Evolutionary conservation across 2,888 invertebrate species (phyloP).

Genomic region (Furcula furcula): DNA sequence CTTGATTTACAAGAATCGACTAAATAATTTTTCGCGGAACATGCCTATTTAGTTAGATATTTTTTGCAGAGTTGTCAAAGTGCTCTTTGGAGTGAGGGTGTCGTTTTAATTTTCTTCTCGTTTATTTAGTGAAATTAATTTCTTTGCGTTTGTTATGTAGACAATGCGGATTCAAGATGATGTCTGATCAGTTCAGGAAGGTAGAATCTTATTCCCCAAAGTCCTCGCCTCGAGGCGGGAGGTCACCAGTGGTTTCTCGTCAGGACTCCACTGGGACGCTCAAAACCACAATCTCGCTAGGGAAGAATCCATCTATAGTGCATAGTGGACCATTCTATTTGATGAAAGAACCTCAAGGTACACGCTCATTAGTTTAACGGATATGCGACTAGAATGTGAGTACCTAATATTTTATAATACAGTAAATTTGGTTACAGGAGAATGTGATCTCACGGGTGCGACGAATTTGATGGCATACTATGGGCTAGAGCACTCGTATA

Average conservation of each 20-base stretch:
- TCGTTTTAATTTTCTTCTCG: slow-evolving; percentile 61
- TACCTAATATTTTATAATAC: not conserved
- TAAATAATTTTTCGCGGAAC: not conserved
- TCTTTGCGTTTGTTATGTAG: slow-evolving; percentile 62
- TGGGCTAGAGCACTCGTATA: slow-evolving; percentile 98
- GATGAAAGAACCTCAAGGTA: slow-evolving; percentile 97
- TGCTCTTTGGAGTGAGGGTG: slow-evolving; percentile 39
- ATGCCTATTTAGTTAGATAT: slow-evolving; percentile 4
- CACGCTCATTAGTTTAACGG: slow-evolving; percentile 3
- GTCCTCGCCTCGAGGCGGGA: slow-evolving; percentile 95
- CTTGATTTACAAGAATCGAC: too few relatives aligned
- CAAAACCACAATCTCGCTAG: slow-evolving; percentile 98
- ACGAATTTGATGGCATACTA: slow-evolving; percentile 98
- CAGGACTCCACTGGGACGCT: slow-evolving; percentile 98
- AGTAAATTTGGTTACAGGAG: slow-evolving; percentile 79
- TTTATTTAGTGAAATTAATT: slow-evolving; percentile 63
- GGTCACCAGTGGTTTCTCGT: slow-evolving; percentile 97
- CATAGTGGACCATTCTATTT: slow-evolving; percentile 99
- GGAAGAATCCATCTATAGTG: slow-evolving; percentile 98
- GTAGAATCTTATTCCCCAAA: slow-evolving; percentile 97
- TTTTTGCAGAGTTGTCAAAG: slow-evolving; percentile 54
- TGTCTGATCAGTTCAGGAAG: slow-evolving; percentile 95
- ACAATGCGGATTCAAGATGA: slow-evolving; percentile 88
- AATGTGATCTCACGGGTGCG: slow-evolving; percentile 96
- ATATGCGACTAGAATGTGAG: not conserved